phyloP scores from a whole-genome alignment of 2,797 vertebrate genomes.

The Labroides dimidiatus region DNA sequence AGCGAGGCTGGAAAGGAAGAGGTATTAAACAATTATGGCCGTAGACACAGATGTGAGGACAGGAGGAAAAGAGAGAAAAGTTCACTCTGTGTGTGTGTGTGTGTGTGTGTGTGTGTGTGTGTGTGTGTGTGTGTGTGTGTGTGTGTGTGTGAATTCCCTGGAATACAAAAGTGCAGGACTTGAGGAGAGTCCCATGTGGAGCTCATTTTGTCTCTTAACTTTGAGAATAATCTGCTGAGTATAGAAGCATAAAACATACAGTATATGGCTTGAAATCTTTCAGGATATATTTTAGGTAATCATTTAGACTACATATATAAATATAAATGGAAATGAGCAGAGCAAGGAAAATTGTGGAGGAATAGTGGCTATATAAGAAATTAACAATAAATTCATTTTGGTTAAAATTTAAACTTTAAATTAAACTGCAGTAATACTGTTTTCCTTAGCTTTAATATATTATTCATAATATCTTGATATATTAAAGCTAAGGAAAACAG shows the following conservation, averaged over 20 bases:
- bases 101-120: constrained; percentile 29
- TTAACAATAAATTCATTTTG: too few species aligned
- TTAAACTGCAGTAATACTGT: too few species aligned
- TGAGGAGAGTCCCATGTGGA: constrained; percentile 62
- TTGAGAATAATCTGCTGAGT: constrained; percentile 57
- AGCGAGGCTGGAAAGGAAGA: constrained; percentile 45
- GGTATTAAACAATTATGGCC: constrained; percentile 67
- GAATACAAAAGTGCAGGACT: constrained; percentile 40
- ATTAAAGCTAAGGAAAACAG: too few species aligned
- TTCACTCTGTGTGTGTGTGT: constrained; percentile 21
- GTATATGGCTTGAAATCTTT: constrained; percentile 35
- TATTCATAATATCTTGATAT: too few species aligned
- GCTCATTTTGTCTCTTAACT: constrained; percentile 64
- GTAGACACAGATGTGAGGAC: constrained; percentile 57
- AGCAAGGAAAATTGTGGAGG: too few species aligned
- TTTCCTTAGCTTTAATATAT: too few species aligned
- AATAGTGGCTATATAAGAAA: too few species aligned
- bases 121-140: constrained; percentile 35
- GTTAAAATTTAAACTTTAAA: too few species aligned
- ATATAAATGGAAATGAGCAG: background rate
- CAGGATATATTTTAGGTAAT: too few species aligned
- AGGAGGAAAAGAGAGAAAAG: constrained; percentile 19
- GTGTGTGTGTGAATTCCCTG: constrained; percentile 31
- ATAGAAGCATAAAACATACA: constrained; percentile 42
- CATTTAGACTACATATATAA: background rate